Conservation (phyloP, 2,888 invertebrate genomes). For the Stratiomys singularior region DNA sequence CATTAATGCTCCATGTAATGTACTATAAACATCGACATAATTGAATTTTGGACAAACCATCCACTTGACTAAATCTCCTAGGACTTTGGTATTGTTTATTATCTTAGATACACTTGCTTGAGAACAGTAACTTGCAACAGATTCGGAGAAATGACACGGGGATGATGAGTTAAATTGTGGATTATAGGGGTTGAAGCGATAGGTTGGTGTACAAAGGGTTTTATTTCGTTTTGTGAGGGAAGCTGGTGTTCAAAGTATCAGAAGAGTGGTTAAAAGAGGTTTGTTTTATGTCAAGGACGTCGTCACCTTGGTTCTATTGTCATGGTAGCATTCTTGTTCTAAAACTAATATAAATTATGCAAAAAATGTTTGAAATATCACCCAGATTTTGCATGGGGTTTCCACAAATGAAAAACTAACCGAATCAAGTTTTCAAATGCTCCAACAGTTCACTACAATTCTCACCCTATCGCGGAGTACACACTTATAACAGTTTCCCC, state of each 20-base stretch:
- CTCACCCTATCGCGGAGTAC: background rate
- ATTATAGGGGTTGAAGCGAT: background rate
- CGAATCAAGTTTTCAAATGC: background rate
- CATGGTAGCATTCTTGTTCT: too few relatives aligned
- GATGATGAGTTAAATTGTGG: background rate
- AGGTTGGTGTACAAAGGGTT: background rate
- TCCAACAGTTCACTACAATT: too few relatives aligned
- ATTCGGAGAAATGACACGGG: background rate
- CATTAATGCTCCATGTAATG: constrained; percentile 49
- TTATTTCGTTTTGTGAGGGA: background rate
- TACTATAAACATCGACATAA: constrained; percentile 51
- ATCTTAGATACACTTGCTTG: constrained; percentile 1
- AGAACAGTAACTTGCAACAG: background rate
- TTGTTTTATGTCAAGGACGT: background rate
- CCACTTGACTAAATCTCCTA: constrained; percentile 52
- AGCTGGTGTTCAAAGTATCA: background rate
- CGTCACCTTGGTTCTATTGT: too few relatives aligned
- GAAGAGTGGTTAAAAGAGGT: background rate
- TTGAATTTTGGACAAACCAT: constrained; percentile 53
- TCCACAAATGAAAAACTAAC: background rate
- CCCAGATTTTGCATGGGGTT: too few relatives aligned
- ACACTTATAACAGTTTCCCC: constrained; percentile 42
- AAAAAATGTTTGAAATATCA: too few relatives aligned
- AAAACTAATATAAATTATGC: too few relatives aligned
- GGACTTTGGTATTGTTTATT: constrained; percentile 46